Base-by-base conservation (phyloP, 2,797 vertebrate species). In the Bovichtus variegatus region DNA sequence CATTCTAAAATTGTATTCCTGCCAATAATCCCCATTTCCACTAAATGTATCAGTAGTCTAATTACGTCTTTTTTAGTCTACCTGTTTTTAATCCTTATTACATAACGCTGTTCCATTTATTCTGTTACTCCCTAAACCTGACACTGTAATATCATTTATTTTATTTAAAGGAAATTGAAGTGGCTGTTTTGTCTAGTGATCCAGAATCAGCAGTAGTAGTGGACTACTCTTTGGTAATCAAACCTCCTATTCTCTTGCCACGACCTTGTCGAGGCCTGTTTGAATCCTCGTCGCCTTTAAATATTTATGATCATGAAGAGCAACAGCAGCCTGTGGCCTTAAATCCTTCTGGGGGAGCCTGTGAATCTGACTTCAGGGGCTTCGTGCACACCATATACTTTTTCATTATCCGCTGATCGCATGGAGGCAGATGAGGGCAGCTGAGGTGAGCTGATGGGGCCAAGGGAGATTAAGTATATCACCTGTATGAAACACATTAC, bases 241-340 rank as follows among this genome's bases (percentile, higher is more conserved):
- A 44, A 10, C 13, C 25, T 38, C 49, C 23, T 49, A 41, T 51
- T 59, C 18, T 11, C 27, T 46, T 10, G 8, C 19, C 2, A 1
- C 41, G 74, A 86, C 70, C 82, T 86, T 71, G 66, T 58, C 34
- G 29, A 53, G 57, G 43, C 8, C 70, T 6, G 25, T 5, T n/a
- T 38, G 57, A 1, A 13, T 65, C 36, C 73, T 50, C 16, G 3
- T 2, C 9, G 2, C 40, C 27, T 29, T 72, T 65, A 58, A 74
- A 85, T 80, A 85, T 88, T 63, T 74, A 85, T 81, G 62, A 74
- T 54, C 13, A 69, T 51, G 60, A 50, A 19, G 55, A 64, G 49
- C 6, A 27, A 64, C n/a, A 10, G 51, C 23, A 5, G n/a, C 41
- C 40, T 12, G 23, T 11, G 47, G 27, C 76, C 23, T 50, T 40